Evolutionary conservation across 2,797 vertebrate genomes (phyloP).

Genomic region (Graptemys geographica): DNA sequence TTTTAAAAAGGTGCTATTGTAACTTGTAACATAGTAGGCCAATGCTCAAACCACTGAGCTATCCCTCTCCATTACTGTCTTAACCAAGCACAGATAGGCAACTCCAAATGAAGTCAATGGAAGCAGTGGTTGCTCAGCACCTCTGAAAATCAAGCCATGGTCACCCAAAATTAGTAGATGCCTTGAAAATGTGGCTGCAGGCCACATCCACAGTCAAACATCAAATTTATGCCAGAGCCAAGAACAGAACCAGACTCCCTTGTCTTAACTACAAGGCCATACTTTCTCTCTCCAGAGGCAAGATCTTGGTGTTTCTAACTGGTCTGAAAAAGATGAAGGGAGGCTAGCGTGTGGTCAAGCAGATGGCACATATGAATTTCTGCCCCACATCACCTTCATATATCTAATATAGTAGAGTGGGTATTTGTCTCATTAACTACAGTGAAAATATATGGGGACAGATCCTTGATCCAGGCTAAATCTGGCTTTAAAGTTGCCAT

Average conservation of each 20-base stretch:
- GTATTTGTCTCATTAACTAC: background rate
- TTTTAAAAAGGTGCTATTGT: background rate
- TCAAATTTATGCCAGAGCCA: background rate
- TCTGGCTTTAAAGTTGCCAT: background rate
- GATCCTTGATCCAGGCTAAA: background rate
- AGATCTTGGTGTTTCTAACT: background rate
- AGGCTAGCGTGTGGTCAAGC: background rate
- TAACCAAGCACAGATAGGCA: background rate
- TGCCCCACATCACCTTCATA: background rate
- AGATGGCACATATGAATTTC: background rate
- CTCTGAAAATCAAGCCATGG: background rate
- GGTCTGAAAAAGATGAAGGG: background rate
- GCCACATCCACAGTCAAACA: background rate
- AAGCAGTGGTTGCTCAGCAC: background rate
- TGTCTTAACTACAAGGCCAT: background rate
- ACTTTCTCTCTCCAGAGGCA: background rate
- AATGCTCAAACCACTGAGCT: too few species aligned
- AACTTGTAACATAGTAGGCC: background rate
- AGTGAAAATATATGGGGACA: background rate
- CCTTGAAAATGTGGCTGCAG: background rate
- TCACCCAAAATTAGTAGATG: background rate
- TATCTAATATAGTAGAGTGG: background rate
- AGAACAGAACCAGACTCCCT: background rate
- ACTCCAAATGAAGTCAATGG: background rate
- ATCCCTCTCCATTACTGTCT: background rate